Conservation (phyloP, 2,113 vertebrate species). For the Arenaria interpres region DNA sequence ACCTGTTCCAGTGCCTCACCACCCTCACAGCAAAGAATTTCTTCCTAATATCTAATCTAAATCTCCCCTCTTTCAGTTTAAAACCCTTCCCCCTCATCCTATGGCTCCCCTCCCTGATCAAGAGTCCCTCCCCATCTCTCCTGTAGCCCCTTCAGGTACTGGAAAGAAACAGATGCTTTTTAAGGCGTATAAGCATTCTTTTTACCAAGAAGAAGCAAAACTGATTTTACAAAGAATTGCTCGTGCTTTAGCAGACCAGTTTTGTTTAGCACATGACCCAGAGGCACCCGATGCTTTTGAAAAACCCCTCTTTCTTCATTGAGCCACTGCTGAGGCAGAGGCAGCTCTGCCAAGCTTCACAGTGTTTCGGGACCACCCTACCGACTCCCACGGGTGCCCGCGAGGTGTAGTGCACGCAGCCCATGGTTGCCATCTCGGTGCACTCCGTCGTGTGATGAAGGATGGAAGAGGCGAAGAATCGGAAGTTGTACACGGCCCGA, state of each 20-base stretch:
- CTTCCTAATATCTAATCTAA: no score
- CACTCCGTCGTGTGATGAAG: slow-evolving; percentile 89
- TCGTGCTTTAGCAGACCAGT: not conserved
- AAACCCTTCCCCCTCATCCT: no score
- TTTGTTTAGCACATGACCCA: not conserved
- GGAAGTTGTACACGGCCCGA: slow-evolving; percentile 86
- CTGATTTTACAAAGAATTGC: not conserved
- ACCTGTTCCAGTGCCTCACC: not conserved
- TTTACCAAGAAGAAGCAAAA: not conserved
- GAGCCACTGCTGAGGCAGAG: not conserved
- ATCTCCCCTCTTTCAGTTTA: no score
- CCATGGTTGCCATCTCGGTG: slow-evolving; percentile 83
- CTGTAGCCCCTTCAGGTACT: no score
- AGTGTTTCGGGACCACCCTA: slow-evolving; percentile 58
- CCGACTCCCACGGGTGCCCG: slow-evolving; percentile 90
- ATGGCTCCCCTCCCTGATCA: no score
- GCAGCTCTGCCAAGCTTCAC: not conserved
- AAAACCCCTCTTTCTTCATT: not conserved
- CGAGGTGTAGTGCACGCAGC: slow-evolving; percentile 89
- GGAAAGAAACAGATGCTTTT: not conserved
- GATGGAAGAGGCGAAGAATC: slow-evolving; percentile 92
- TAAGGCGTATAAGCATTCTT: not conserved
- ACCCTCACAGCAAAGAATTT: no score
- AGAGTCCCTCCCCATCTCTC: no score
- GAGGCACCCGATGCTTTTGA: not conserved